Conservation (phyloP, 2,888 invertebrate species). For the Pristionchus entomophagus region DNA sequence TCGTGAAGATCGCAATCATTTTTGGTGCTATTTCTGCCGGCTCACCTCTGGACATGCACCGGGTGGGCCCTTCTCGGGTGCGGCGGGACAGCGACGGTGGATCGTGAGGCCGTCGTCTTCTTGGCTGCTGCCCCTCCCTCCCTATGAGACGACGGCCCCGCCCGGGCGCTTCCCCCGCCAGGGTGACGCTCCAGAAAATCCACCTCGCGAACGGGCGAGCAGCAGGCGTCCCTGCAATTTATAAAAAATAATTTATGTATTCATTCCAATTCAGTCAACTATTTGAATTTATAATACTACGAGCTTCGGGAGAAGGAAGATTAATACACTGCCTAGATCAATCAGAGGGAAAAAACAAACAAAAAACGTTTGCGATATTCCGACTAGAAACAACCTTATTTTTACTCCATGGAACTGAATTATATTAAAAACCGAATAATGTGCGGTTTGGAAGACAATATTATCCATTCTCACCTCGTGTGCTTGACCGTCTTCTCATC, state of each 20-base stretch:
- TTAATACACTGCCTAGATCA: too few species aligned
- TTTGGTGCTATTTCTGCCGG: background rate
- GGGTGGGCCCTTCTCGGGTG: background rate
- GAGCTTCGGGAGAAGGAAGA: too few species aligned
- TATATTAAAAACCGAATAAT: too few species aligned
- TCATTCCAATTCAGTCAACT: too few species aligned
- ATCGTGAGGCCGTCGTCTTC: constrained; percentile 9
- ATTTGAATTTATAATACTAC: too few species aligned
- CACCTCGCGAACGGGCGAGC: constrained; percentile 67
- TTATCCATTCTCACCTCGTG: constrained; percentile 10
- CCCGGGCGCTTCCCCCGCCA: background rate
- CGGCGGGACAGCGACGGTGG: background rate
- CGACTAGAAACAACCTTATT: too few species aligned
- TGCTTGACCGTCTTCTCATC: constrained; percentile 4
- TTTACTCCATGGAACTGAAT: too few species aligned
- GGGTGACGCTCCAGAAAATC: constrained; percentile 36
- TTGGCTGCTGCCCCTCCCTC: background rate
- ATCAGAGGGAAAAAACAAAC: too few species aligned
- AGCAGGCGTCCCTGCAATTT: constrained; percentile 63
- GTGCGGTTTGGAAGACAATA: too few species aligned
- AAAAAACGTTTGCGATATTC: too few species aligned
- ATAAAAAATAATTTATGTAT: too few species aligned
- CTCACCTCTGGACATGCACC: background rate
- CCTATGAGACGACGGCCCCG: background rate
- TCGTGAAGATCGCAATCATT: too few species aligned